phyloP scores from a whole-genome alignment of 1,140 invertebrate species.

The Phenacoccus solenopsis region DNA sequence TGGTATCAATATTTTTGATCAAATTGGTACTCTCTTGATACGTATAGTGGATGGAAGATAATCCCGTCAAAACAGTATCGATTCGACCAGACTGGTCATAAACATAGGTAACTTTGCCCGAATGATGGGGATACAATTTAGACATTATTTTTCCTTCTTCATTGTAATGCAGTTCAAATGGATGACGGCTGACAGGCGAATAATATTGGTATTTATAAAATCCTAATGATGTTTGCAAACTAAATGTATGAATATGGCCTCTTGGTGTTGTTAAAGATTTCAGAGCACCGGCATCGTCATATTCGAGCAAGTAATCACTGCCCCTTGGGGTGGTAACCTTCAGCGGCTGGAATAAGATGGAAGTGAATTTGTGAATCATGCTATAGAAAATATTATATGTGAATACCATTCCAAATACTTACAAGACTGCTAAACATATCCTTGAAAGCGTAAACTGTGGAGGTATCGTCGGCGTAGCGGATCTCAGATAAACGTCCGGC shows the following conservation, averaged over 20 bases:
- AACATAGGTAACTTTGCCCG: conserved; percentile 74
- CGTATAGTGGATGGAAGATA: conserved; percentile 74
- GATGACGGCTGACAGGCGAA: conserved; percentile 76
- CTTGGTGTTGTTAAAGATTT: conserved; percentile 81
- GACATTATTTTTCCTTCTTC: conserved; percentile 77
- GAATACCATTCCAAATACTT: conserved; percentile 25
- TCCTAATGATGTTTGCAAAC: conserved; percentile 77
- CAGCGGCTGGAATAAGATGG: conserved; percentile 45
- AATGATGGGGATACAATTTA: conserved; percentile 79
- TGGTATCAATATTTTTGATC: conserved; percentile 70
- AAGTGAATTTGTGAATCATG: background rate
- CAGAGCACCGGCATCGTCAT: conserved; percentile 80
- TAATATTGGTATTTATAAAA: conserved; percentile 87
- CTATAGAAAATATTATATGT: no score
- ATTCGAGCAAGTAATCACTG: conserved; percentile 81
- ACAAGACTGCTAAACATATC: conserved; percentile 72
- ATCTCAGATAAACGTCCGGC: conserved; percentile 75
- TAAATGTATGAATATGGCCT: conserved; percentile 84
- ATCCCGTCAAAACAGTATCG: conserved; percentile 68
- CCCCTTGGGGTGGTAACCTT: conserved; percentile 85
- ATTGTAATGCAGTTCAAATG: conserved; percentile 81
- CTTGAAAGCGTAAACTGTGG: conserved; percentile 74
- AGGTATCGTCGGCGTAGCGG: conserved; percentile 73
- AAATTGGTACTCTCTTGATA: conserved; percentile 75
- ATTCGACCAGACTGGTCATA: conserved; percentile 72